Conservation (phyloP, 2,113 vertebrate species). For the Platichthys stellatus region DNA sequence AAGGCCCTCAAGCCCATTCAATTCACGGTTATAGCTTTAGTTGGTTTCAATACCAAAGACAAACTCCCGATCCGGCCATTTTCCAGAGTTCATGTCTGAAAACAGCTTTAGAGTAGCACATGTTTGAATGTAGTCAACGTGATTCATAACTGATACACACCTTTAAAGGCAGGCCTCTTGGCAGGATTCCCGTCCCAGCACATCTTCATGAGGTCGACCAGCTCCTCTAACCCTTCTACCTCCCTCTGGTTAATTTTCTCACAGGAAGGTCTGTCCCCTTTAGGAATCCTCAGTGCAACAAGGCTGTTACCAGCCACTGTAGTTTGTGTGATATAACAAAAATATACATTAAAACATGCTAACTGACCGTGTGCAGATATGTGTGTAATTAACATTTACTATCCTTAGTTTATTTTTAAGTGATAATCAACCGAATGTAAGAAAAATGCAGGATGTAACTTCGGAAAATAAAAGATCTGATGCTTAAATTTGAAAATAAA, state of each 20-base stretch:
- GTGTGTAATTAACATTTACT: background rate
- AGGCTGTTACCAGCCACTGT: accelerated
- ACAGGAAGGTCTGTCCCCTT: slow-evolving; percentile 22
- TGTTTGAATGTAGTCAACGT: background rate
- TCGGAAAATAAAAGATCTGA: no score
- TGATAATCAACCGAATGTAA: background rate
- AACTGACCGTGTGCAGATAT: background rate
- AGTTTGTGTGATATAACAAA: background rate
- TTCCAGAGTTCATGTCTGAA: background rate
- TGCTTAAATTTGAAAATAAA: background rate
- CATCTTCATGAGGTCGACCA: slow-evolving; percentile 55
- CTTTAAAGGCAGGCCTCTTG: slow-evolving; percentile 26
- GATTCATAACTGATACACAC: slow-evolving; percentile 6
- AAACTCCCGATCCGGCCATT: no score
- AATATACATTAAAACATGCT: background rate
- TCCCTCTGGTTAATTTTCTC: background rate
- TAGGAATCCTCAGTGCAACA: background rate
- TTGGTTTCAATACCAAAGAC: no score
- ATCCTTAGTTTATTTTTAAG: background rate
- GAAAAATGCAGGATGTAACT: background rate
- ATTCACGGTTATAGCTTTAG: background rate
- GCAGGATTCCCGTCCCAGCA: slow-evolving; percentile 43
- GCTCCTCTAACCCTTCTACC: slow-evolving; percentile 36
- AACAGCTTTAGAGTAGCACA: background rate
- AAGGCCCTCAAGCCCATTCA: background rate